phyloP scores from a whole-genome alignment of 2,888 invertebrate genomes.

The Idaea aversata region DNA sequence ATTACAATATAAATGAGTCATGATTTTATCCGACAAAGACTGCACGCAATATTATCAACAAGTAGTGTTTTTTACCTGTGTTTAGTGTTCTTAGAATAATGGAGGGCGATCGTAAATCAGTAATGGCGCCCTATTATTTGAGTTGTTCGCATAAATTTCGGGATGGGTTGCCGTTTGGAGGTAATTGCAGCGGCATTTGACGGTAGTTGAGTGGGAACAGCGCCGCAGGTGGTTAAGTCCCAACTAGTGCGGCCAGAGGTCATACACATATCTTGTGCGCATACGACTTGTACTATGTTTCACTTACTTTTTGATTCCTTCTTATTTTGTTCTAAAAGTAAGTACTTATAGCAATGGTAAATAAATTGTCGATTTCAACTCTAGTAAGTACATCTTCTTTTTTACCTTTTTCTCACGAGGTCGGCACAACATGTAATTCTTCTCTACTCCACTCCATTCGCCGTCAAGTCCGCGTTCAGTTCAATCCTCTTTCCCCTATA shows the following conservation, averaged over 20 bases:
- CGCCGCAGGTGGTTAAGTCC: slow-evolving; percentile 55
- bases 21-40: slow-evolving; percentile 37
- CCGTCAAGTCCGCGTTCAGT: too few relatives aligned
- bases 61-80: slow-evolving; percentile 57
- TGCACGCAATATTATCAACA: slow-evolving; percentile 57
- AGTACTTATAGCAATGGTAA: too few relatives aligned
- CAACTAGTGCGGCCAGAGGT: neutral
- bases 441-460: too few relatives aligned
- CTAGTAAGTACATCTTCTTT: too few relatives aligned
- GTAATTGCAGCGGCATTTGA: slow-evolving; percentile 23
- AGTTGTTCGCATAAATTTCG: slow-evolving; percentile 62
- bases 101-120: slow-evolving; percentile 67
- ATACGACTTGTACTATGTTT: neutral
- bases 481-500: too few relatives aligned
- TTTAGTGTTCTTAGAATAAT: slow-evolving; percentile 62
- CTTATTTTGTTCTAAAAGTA: too few relatives aligned
- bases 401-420: too few relatives aligned
- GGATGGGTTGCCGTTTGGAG: slow-evolving; percentile 33
- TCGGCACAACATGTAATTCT: too few relatives aligned
- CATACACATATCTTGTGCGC: neutral
- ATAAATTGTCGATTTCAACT: too few relatives aligned
- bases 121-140: slow-evolving; percentile 76
- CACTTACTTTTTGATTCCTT: too few relatives aligned
- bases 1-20: slow-evolving; percentile 66
- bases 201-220: slow-evolving; percentile 32